Conservation (phyloP, 1,140 invertebrate species). For the Drosophila prosaltans region DNA sequence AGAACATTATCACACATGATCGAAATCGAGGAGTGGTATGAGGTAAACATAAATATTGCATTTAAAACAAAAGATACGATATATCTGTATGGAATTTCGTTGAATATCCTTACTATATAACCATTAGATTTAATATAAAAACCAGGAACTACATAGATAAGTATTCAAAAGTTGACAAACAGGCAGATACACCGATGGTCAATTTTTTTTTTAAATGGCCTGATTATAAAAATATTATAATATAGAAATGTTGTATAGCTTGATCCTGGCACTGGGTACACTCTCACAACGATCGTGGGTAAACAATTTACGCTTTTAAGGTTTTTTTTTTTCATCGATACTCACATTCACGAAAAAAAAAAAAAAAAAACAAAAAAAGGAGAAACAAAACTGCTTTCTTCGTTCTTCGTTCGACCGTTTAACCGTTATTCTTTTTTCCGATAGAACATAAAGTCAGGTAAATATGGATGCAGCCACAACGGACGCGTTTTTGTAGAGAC, state of each 20-base stretch:
- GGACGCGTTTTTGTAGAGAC: slow-evolving; percentile 42
- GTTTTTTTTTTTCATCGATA: slow-evolving; percentile 26
- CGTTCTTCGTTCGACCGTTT: background rate
- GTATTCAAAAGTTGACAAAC: no score
- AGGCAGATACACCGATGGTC: no score
- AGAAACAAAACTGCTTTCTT: background rate
- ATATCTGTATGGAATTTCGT: no score
- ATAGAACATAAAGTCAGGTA: background rate
- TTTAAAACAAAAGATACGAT: no score
- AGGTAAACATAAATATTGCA: no score
- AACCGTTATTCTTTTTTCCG: background rate
- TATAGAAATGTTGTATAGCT: no score
- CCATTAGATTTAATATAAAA: no score
- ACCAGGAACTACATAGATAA: no score
- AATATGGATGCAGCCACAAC: background rate
- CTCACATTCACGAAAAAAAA: slow-evolving; percentile 37
- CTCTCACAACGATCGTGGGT: background rate
- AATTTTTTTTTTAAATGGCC: background rate
- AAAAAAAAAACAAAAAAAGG: slow-evolving; percentile 27
- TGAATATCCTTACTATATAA: no score
- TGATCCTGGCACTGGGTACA: background rate
- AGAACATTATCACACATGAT: slow-evolving; percentile 1
- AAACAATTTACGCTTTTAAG: slow-evolving; percentile 2
- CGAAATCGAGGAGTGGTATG: background rate
- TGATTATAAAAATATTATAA: background rate